phyloP scores from a whole-genome alignment of 2,113 vertebrate species.

The Paramormyrops kingsleyae region DNA sequence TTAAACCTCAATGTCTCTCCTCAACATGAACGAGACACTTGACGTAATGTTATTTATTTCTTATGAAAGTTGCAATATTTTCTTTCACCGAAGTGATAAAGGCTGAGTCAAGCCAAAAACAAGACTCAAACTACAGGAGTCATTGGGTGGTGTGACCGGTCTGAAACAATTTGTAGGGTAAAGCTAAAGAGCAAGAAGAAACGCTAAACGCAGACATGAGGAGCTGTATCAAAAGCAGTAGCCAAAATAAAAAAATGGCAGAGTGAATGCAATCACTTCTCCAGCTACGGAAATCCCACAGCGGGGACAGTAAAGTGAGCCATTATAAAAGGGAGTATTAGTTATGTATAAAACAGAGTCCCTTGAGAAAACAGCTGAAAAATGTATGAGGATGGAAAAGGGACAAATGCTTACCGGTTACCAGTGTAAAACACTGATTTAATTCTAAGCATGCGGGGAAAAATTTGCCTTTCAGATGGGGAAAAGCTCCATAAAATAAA shows the following conservation, averaged over 20 bases:
- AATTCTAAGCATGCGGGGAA: background rate
- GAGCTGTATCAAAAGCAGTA: background rate
- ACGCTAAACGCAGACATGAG: background rate
- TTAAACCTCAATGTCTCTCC: background rate
- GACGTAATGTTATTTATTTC: background rate
- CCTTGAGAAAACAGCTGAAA: constrained; percentile 50
- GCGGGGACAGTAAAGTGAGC: constrained; percentile 23
- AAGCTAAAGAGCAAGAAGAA: background rate
- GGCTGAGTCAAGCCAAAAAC: background rate
- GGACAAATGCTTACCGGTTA: constrained; percentile 22
- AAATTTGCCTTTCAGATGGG: background rate
- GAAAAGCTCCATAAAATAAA: background rate
- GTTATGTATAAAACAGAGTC: constrained; percentile 39
- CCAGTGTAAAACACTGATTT: constrained; percentile 5
- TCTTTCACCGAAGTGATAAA: background rate
- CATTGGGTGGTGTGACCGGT: background rate
- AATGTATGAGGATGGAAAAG: constrained; percentile 37
- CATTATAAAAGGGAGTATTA: constrained; percentile 33
- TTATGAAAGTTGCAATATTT: background rate
- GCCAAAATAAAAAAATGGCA: constrained; percentile 20
- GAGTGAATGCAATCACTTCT: constrained; percentile 33
- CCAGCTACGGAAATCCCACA: constrained; percentile 32
- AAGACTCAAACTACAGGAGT: background rate
- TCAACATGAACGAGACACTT: background rate
- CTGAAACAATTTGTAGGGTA: background rate